Conservation (phyloP, 2,113 vertebrate genomes). For the Ceyx melanurus region DNA sequence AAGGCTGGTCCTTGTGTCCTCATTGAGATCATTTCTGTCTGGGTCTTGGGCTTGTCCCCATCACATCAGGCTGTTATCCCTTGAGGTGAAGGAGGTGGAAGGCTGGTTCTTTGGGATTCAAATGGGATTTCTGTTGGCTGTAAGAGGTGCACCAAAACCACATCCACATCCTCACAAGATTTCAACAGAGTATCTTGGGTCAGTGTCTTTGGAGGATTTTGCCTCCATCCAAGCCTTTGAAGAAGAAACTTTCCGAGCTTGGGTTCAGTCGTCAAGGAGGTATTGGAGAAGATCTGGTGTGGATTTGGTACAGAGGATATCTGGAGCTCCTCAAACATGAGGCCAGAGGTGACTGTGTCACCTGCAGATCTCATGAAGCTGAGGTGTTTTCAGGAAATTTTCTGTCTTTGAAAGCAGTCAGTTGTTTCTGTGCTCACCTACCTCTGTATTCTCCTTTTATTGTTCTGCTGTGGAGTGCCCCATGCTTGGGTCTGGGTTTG, state of each 20-base stretch:
- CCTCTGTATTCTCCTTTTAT: neutral
- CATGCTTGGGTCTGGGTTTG: fast-evolving
- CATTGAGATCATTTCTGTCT: neutral
- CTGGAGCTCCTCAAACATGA: neutral
- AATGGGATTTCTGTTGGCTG: neutral
- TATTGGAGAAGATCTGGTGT: neutral
- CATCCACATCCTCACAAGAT: neutral
- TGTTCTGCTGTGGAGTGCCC: neutral
- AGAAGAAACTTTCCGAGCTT: neutral
- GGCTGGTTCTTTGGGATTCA: neutral
- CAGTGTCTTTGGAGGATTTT: neutral
- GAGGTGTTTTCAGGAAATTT: neutral
- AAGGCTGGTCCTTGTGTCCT: neutral
- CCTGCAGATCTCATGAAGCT: fast-evolving
- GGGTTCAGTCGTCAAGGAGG: neutral
- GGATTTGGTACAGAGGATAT: neutral
- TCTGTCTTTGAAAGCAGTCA: neutral
- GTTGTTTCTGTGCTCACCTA: neutral
- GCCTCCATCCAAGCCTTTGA: neutral
- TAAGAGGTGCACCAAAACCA: neutral
- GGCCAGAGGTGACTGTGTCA: neutral
- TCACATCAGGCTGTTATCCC: fast-evolving
- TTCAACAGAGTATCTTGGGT: neutral
- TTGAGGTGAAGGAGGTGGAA: neutral
- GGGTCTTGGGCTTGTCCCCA: neutral